These are phyloP conservation scores for Hemibagrus wyckioides DNA, from an alignment of 2,113 vertebrate species.

Conservation along the genomic window DNA sequence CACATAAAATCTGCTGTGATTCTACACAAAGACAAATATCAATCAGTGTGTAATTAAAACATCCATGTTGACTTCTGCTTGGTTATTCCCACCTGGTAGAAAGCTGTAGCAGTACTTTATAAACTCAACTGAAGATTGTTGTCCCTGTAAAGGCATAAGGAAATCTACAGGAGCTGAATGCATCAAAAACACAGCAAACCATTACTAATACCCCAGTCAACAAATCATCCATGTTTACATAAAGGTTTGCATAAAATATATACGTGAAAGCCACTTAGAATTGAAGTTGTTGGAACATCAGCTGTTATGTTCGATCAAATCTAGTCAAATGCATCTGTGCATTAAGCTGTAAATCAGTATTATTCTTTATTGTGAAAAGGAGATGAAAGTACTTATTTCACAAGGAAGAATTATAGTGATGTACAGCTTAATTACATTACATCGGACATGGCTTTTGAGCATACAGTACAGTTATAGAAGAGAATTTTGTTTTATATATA, in stretches of 20 bases:
- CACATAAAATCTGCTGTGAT: background rate
- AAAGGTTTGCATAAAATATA: background rate
- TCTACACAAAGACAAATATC: background rate
- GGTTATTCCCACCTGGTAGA: background rate
- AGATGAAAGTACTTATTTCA: background rate
- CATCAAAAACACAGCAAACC: background rate
- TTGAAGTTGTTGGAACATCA: background rate
- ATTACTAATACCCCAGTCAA: background rate
- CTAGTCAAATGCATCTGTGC: background rate
- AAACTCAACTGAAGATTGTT: background rate
- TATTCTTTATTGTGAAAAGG: background rate
- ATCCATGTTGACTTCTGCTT: background rate
- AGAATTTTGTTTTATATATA: no score
- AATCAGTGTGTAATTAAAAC: background rate
- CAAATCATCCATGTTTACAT: background rate
- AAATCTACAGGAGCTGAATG: background rate
- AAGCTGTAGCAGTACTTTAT: background rate
- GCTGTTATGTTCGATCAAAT: no score
- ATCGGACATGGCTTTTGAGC: no score
- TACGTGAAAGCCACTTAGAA: background rate
- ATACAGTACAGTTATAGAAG: no score
- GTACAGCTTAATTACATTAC: no score
- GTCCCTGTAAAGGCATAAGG: background rate
- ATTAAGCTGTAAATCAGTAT: background rate
- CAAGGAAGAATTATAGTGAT: background rate